These are phyloP conservation scores for Reticulitermes speratus DNA, from an alignment of 1,140 invertebrate genomes.

Conservation along the genomic window DNA sequence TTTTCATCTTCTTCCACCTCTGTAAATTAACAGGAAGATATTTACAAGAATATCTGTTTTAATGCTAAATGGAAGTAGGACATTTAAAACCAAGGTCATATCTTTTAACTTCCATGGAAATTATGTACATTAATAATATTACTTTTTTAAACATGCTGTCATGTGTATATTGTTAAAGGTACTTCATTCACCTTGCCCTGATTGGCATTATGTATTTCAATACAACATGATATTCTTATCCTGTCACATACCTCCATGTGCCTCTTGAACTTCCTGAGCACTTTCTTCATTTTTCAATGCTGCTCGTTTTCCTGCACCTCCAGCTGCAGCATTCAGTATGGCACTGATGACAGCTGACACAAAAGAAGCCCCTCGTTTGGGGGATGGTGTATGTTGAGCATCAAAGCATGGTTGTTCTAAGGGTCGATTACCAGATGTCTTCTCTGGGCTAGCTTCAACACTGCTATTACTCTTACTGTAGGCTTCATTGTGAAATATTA, in stretches of 20 bases:
- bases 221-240: background rate
- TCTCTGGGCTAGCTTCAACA: conserved; percentile 59
- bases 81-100: too few species aligned
- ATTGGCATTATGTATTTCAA: background rate
- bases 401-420: background rate
- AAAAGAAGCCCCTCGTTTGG: conserved; percentile 61
- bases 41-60: too few species aligned
- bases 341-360: conserved; percentile 66
- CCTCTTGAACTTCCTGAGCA: background rate
- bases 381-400: conserved; percentile 48
- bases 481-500: conserved; percentile 73
- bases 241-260: background rate
- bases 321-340: conserved; percentile 47
- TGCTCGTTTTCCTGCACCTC: background rate
- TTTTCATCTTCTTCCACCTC: background rate
- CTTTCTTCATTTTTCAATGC: background rate
- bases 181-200: too few species aligned
- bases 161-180: too few species aligned
- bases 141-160: too few species aligned
- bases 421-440: conserved; percentile 32
- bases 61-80: too few species aligned
- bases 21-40: background rate
- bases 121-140: too few species aligned
- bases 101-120: too few species aligned
- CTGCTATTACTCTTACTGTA: conserved; percentile 62